Evolutionary conservation across 2,888 invertebrate genomes (phyloP), one percentile per base, ranked within the genome.

Genomic region (Agrenia bidenticulata): DNA sequence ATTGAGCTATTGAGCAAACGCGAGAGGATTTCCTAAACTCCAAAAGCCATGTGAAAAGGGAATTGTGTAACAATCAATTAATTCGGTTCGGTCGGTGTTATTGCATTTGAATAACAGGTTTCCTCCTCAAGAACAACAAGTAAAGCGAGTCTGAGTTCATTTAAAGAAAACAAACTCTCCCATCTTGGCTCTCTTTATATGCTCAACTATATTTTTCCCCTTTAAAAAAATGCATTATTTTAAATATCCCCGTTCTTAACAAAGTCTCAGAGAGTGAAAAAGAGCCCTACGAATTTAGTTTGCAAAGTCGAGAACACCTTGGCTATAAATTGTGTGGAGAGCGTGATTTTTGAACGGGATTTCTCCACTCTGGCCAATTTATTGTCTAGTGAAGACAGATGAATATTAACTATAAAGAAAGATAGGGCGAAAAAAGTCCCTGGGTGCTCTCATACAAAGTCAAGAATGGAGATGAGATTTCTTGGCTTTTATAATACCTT

Each of bases 331-430:
- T 61, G 53, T 53, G 41, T 53, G 26, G 54, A 53, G 53, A 61
- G 61, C 61, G 61, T 61, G 61, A 61, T 61, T 61, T 61, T 61
- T 61, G 42, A 61, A 61, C 61, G 61, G 53, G 53, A 51, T 51
- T 51, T 61, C 42, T 61, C 54, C 51, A 50, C 50, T 54, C 17
- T 17, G 42, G 54, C 24, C 42, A 61, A 61, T 61, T 61, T 61
- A 53, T 61, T 61, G 41, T 54, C 42, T 54, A 32, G 51, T 51
- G 51, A 51, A 51, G 51, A 51, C 51, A 51, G 51, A 51, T 24
- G 51, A 51, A 51, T 51, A 51, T 51, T 51, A 51, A 51, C 7
- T 24, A 23, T 11, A 19, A 19, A 45, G 5, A 15, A 19, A 11
- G 5, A 32, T 32, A 45, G 45, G 19, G 5, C 15, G 5, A 15